Conservation (phyloP, 2,113 vertebrate species). For the Chamaea fasciata region DNA sequence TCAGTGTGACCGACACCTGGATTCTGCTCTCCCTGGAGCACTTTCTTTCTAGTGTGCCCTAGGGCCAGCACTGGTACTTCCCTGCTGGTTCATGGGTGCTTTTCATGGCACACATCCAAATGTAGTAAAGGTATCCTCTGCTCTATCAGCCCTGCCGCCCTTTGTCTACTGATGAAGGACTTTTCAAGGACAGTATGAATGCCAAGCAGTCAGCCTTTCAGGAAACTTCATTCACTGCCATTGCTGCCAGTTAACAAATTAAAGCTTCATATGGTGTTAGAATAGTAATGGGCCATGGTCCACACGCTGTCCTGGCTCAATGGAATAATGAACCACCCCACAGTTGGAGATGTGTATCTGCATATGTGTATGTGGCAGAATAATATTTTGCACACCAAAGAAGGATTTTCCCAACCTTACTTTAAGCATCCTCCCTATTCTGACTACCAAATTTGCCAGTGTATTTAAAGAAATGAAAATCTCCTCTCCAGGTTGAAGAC, state of each 20-base stretch:
- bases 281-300: not conserved
- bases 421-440: not conserved
- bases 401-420: not conserved
- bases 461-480: not conserved
- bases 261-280: not conserved
- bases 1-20: not conserved
- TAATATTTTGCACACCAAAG: not conserved
- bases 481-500: not conserved
- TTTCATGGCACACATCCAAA: not conserved
- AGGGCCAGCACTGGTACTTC: not conserved
- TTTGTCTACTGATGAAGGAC: not conserved
- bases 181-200: not conserved
- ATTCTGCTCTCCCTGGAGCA: not conserved
- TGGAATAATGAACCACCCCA: not conserved
- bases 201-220: not conserved
- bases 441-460: not conserved
- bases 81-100: not conserved
- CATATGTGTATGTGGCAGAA: not conserved
- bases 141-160: not conserved
- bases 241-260: not conserved
- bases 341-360: accelerated
- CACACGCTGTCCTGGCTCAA: not conserved
- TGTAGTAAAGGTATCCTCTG: not conserved
- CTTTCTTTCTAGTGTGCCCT: not conserved
- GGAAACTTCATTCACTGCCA: not conserved